Evolutionary conservation across 2,888 invertebrate genomes (phyloP), one percentile per base, ranked within the genome.

Genomic region (Lottia gigantea): DNA sequence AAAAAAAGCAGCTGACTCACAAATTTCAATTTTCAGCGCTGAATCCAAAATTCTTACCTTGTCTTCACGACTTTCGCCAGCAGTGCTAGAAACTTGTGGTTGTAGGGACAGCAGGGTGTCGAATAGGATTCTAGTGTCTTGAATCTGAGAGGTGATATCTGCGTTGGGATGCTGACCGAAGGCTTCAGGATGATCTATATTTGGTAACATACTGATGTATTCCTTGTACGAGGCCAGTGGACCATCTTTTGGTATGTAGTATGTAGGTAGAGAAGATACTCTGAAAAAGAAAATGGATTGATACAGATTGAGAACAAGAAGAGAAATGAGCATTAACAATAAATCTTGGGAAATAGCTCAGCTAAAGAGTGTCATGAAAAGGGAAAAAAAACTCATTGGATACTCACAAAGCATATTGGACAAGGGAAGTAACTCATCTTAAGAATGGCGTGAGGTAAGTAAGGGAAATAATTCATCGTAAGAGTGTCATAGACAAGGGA

Each of bases 111-210:
- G 92, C 61, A 96, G 89, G 0, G 95, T 95, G 68, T 93, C 92
- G 83, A 95, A 95, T 87, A 95, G 90, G 71, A 91, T 90, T 74
- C 93, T 88, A 0, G 94, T 93, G 84, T 95, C 95, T 84, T 93
- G 93, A 62, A 95, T 95, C 63, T 94, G 91, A 0, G 94, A 95
- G 6, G 94, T 92, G 76, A 96, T 95, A 86, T 96, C 96, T 0
- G 95, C 95, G 80, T 96, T 95, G 2, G 94, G 92, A 89, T 96
- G 95, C 85, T 96, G 95, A 0, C 96, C 96, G 81, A 96, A 94
- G 0, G 93, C 94, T 90, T 95, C 95, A 0, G 96, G 95, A 77
- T 93, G 92, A 87, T 96, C 96, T 69, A 92, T 90, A 66, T 90
- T 92, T 2, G 96, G 96, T 81, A 95, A 89, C 85, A 94, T 91